phyloP scores from a whole-genome alignment of 2,797 vertebrate species.

The Xerus rutilus region DNA sequence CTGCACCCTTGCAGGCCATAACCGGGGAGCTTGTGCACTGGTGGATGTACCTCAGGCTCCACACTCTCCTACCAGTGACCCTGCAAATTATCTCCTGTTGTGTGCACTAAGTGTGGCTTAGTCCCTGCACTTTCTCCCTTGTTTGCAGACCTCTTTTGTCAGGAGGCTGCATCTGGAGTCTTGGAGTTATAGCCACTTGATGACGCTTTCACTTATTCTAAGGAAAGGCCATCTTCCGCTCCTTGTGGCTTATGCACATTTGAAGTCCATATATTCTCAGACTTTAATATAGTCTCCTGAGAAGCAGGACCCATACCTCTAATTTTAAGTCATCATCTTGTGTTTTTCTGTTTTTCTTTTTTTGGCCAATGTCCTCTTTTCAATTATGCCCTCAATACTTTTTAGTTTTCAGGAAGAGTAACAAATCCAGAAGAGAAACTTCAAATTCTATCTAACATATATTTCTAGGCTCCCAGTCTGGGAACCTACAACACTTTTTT shows the following conservation, averaged over 20 bases:
- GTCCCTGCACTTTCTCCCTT: background rate
- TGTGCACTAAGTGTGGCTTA: background rate
- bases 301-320: background rate
- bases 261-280: background rate
- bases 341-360: background rate
- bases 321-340: background rate
- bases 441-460: conserved; percentile 24
- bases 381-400: conserved; percentile 40
- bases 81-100: background rate
- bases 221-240: background rate
- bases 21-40: background rate
- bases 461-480: background rate
- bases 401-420: background rate
- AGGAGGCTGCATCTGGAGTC: background rate
- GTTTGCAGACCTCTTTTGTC: background rate
- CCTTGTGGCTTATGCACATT: background rate
- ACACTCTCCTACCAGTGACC: background rate
- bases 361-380: conserved; percentile 22
- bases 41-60: background rate
- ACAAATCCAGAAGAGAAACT: conserved; percentile 54
- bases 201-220: background rate
- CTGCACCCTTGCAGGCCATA: background rate
- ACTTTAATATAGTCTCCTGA: background rate
- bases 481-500: background rate
- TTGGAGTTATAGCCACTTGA: background rate